phyloP scores from a whole-genome alignment of 2,888 invertebrate genomes.

The Ochropleura plecta region DNA sequence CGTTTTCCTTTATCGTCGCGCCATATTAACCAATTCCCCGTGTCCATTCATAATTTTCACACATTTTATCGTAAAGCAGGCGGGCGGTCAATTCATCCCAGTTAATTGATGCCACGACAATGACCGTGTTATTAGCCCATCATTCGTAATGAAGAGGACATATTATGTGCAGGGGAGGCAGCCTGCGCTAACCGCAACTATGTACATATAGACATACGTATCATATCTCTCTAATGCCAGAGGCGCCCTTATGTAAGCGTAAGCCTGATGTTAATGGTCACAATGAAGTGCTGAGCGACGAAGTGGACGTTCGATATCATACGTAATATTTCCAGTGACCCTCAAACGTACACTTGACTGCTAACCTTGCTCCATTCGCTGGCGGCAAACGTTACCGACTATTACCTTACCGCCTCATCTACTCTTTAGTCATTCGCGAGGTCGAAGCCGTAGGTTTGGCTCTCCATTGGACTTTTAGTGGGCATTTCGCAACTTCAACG shows the following conservation, averaged over 20 bases:
- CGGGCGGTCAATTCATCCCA: slow-evolving; percentile 74
- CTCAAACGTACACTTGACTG: slow-evolving; percentile 78
- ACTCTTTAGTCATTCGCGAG: slow-evolving; percentile 77
- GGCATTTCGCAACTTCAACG: slow-evolving; percentile 72
- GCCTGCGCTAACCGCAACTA: slow-evolving; percentile 39
- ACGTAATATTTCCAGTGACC: slow-evolving; percentile 76
- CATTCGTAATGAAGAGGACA: slow-evolving; percentile 57
- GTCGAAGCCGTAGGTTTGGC: slow-evolving; percentile 74
- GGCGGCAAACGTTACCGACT: slow-evolving; percentile 73
- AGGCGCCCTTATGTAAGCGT: slow-evolving; percentile 38
- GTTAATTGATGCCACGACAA: slow-evolving; percentile 80
- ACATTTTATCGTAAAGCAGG: slow-evolving; percentile 69
- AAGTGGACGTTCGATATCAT: slow-evolving; percentile 69
- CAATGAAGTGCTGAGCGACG: slow-evolving; percentile 39
- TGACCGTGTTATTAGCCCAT: slow-evolving; percentile 73
- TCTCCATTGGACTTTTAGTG: slow-evolving; percentile 69
- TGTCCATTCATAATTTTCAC: slow-evolving; percentile 73
- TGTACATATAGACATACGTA: slow-evolving; percentile 7
- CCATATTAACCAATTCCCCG: slow-evolving; percentile 58
- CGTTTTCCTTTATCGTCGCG: slow-evolving; percentile 66
- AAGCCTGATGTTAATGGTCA: slow-evolving; percentile 47
- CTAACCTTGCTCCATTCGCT: slow-evolving; percentile 80
- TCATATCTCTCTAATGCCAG: slow-evolving; percentile 37
- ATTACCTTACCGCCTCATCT: slow-evolving; percentile 78
- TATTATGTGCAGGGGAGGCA: slow-evolving; percentile 45